A percentile compares a stretch with the other conserved stretches of the same genome.
phyloP scores from a whole-genome alignment of 1,140 invertebrate species.

The Papilio helenus region DNA sequence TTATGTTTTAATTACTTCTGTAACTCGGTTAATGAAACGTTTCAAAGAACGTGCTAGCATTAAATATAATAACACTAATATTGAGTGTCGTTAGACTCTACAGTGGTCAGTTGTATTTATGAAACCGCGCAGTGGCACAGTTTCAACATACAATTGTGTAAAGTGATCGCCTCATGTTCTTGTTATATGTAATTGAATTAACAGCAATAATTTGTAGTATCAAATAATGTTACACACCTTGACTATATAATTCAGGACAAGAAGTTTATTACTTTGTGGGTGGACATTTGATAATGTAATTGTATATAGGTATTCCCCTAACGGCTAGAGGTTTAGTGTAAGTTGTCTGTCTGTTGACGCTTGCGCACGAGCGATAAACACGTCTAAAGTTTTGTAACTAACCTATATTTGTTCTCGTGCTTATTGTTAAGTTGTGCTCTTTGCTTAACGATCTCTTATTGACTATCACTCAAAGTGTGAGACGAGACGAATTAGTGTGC shows the following conservation, averaged over 20 bases:
- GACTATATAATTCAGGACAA: background rate
- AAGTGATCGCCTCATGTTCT: background rate
- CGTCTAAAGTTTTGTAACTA: background rate
- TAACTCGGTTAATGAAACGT: background rate
- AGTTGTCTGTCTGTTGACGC: background rate
- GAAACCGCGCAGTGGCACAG: background rate
- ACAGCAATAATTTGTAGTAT: background rate
- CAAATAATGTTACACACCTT: conserved; percentile 36
- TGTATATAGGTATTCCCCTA: background rate
- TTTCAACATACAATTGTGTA: conserved; percentile 2
- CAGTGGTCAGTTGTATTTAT: background rate
- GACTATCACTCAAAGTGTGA: background rate
- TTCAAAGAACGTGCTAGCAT: background rate
- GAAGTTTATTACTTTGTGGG: background rate
- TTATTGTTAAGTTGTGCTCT: conserved; percentile 3
- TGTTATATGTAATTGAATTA: background rate
- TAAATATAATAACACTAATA: background rate
- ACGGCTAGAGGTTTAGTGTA: background rate
- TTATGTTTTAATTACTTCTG: background rate
- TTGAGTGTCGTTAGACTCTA: background rate
- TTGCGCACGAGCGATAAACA: conserved; percentile 2
- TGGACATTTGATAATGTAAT: background rate
- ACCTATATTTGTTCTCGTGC: conserved; percentile 7
- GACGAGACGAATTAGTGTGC: background rate
- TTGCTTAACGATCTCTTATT: conserved; percentile 9